A percentile compares a stretch with the other conserved stretches of the same genome.
Conservation (phyloP, 2,888 invertebrate genomes). For the Strigamia maritima region DNA sequence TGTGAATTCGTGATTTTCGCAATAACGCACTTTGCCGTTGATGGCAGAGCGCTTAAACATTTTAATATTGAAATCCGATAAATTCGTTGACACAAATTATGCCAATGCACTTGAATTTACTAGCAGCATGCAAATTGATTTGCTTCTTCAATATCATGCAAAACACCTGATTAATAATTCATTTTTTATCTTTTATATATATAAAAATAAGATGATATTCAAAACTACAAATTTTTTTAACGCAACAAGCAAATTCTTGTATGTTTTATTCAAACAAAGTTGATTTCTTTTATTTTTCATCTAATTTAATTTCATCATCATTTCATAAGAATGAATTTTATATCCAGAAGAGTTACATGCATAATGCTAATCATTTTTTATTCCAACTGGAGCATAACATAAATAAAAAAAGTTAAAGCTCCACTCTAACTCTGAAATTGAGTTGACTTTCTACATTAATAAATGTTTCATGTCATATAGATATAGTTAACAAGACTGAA, state of each 20-base stretch:
- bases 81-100: conserved; percentile 27
- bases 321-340: not conserved
- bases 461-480: too few species aligned
- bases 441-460: too few species aligned
- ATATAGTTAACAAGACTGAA: too few species aligned
- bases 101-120: not conserved
- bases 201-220: too few species aligned
- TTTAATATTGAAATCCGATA: conserved; percentile 10
- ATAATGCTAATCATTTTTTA: not conserved
- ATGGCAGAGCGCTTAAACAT: not conserved
- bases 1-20: not conserved
- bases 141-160: not conserved
- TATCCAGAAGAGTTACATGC: not conserved
- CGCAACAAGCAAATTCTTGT: not conserved
- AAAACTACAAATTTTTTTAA: not conserved
- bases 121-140: not conserved
- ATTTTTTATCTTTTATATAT: not conserved
- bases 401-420: not conserved
- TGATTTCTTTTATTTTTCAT: not conserved
- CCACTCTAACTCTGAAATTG: not conserved
- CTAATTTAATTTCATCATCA: not conserved
- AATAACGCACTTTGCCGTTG: not conserved
- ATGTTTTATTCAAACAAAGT: not conserved
- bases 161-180: conserved; percentile 24
- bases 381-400: not conserved